A percentile compares a stretch with the other conserved stretches of the same genome.
Evolutionary conservation across 2,797 vertebrate species (phyloP).

Genomic region (Otolemur crassicaudatus): DNA sequence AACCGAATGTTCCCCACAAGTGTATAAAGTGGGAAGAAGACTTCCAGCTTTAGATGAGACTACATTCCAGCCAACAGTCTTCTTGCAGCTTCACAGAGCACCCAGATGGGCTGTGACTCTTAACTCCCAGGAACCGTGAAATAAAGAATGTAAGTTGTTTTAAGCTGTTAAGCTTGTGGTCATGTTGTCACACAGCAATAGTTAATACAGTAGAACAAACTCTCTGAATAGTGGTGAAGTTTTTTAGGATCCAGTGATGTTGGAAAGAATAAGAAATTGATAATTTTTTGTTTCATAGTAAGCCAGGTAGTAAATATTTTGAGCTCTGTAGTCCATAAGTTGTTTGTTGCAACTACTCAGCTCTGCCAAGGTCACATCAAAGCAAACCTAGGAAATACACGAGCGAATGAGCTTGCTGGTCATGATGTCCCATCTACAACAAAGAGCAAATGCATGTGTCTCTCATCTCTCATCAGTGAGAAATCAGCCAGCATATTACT

Average conservation of each 20-base stretch:
- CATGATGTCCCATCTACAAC: neutral
- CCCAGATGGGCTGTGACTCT: neutral
- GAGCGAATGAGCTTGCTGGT: neutral
- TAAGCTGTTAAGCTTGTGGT: neutral
- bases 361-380: neutral
- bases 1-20: neutral
- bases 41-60: neutral
- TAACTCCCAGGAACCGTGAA: neutral
- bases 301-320: neutral
- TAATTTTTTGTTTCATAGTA: neutral
- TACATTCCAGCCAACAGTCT: neutral
- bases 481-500: neutral
- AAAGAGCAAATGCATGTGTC: neutral
- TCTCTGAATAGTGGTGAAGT: neutral
- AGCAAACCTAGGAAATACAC: neutral
- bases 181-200: neutral
- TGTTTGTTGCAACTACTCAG: neutral
- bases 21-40: neutral
- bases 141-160: neutral
- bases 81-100: neutral
- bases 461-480: neutral
- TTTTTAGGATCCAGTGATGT: neutral
- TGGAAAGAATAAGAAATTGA: neutral
- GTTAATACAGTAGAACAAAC: neutral
- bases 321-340: neutral